Conservation (phyloP, 2,113 vertebrate species). For the Rhinoderma darwinii region DNA sequence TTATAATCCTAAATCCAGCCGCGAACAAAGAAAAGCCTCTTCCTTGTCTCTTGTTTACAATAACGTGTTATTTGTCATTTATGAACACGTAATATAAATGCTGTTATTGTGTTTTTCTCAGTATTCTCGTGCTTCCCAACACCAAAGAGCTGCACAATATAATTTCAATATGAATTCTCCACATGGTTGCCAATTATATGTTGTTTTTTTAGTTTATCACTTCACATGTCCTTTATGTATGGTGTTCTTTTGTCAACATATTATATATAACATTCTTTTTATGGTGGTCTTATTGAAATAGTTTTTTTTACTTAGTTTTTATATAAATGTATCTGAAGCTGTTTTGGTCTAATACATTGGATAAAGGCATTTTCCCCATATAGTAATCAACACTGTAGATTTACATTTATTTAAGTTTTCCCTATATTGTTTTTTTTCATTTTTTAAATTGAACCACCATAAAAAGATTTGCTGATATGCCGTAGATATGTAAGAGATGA, state of each 20-base stretch:
- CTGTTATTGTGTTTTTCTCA: conserved; percentile 14
- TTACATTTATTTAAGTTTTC: too few species aligned
- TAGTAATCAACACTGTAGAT: too few species aligned
- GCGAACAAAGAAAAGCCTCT: not conserved
- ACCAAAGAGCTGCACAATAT: not conserved
- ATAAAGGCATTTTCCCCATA: too few species aligned
- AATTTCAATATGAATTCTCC: not conserved
- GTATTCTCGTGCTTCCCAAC: not conserved
- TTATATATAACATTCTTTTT: too few species aligned
- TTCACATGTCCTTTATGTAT: not conserved
- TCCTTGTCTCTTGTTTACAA: conserved; percentile 1
- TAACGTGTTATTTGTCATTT: conserved; percentile 20
- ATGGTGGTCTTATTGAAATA: too few species aligned
- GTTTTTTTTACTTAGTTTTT: too few species aligned
- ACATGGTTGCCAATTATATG: conserved; percentile 10
- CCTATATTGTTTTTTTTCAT: too few species aligned
- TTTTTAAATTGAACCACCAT: too few species aligned
- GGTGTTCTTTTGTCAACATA: not conserved
- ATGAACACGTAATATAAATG: not conserved
- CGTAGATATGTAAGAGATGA: too few species aligned
- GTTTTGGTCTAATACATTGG: too few species aligned
- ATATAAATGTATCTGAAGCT: too few species aligned
- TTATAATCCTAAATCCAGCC: not conserved
- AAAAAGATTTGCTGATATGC: too few species aligned
- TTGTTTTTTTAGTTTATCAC: not conserved